phyloP scores from a whole-genome alignment of 2,888 invertebrate genomes.

The Spialia ferax region DNA sequence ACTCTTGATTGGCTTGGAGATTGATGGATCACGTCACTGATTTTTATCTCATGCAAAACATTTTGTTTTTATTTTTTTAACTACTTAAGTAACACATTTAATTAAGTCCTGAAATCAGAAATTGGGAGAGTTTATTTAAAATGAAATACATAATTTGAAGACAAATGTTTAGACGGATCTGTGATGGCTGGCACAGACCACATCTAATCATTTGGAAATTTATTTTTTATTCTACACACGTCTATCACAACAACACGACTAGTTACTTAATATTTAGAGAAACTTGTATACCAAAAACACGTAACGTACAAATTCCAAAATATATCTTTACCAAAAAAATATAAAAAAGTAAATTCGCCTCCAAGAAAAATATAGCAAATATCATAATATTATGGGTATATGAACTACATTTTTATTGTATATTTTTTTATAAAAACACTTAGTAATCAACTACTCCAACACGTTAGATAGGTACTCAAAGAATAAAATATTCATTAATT shows the following conservation, averaged over 20 bases:
- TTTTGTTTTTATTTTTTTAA: too few species aligned
- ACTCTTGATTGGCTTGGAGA: too few species aligned
- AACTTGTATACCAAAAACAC: conserved; percentile 45
- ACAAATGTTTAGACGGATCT: conserved; percentile 73
- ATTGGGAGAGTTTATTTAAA: conserved; percentile 35
- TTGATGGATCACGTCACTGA: too few species aligned
- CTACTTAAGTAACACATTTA: too few species aligned
- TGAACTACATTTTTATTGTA: conserved; percentile 69
- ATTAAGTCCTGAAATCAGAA: not conserved
- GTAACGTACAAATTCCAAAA: conserved; percentile 42
- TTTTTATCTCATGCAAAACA: too few species aligned
- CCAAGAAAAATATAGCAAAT: conserved; percentile 15
- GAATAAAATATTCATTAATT: too few species aligned
- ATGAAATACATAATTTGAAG: conserved; percentile 56
- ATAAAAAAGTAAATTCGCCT: conserved; percentile 46
- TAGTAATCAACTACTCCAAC: conserved; percentile 49
- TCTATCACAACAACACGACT: conserved; percentile 47
- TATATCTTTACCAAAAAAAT: conserved; percentile 32
- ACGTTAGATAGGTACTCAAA: not conserved
- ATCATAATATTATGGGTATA: conserved; percentile 68
- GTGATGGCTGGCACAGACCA: conserved; percentile 80
- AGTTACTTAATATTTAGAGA: not conserved
- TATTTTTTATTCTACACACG: conserved; percentile 53
- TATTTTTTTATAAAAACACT: conserved; percentile 79
- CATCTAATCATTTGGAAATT: conserved; percentile 66